A percentile compares a stretch with the other conserved stretches of the same genome.
Evolutionary conservation across 2,888 invertebrate species (phyloP).

Genomic region (Drosophila subsilvestris): DNA sequence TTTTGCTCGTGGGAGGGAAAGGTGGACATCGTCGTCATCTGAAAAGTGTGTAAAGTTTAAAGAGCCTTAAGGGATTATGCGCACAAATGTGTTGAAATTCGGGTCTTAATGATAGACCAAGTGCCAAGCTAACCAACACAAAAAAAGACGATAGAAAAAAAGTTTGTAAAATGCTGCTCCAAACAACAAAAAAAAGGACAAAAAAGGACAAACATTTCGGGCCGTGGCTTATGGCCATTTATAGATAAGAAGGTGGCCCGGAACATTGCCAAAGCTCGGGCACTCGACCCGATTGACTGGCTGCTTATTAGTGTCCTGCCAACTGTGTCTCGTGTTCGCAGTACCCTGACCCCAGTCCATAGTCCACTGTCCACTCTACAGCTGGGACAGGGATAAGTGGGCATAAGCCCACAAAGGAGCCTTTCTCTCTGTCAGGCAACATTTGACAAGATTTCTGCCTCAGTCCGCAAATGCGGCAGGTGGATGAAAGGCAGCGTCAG

Average conservation of each 20-base stretch:
- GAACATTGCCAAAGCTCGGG: conserved; percentile 39
- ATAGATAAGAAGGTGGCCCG: conserved; percentile 71
- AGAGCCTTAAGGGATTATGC: conserved; percentile 81
- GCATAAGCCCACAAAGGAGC: conserved; percentile 60
- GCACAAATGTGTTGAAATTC: conserved; percentile 79
- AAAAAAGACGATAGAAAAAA: conserved; percentile 20
- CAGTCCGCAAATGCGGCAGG: background rate
- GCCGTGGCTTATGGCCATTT: conserved; percentile 75
- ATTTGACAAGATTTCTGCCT: conserved; percentile 31
- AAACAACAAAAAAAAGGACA: conserved; percentile 18
- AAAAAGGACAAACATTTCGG: conserved; percentile 59
- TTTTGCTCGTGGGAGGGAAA: conserved; percentile 7
- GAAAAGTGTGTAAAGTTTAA: conserved; percentile 81
- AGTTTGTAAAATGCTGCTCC: conserved; percentile 15
- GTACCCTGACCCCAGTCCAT: background rate
- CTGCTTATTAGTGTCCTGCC: conserved; percentile 66
- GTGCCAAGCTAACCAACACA: conserved; percentile 28
- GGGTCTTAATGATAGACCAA: conserved; percentile 65
- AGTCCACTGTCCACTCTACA: conserved; percentile 30
- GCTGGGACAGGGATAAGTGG: conserved; percentile 72
- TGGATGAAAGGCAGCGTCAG: background rate
- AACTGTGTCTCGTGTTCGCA: conserved; percentile 53
- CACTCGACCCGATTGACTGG: conserved; percentile 56
- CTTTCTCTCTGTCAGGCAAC: conserved; percentile 24
- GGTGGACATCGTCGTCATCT: conserved; percentile 36